Percentiles rank a stretch among this genome's conserved stretches.
phyloP scores from a whole-genome alignment of 2,113 vertebrate species.

The Cacatua alba region DNA sequence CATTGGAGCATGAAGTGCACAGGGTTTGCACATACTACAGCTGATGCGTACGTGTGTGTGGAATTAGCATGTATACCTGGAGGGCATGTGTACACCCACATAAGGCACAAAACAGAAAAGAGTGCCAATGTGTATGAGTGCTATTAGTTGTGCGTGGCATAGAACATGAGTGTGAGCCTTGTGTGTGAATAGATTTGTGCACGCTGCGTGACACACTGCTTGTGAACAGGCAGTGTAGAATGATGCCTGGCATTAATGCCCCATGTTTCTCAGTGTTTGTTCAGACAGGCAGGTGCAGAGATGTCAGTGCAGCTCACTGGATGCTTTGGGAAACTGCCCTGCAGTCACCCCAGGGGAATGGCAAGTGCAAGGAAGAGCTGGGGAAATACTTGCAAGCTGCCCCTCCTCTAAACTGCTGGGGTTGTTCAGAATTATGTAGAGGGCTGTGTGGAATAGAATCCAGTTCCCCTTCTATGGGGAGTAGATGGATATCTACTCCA shows the following conservation, averaged over 20 bases:
- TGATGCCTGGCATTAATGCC: too few species aligned
- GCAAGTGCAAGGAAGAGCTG: not conserved
- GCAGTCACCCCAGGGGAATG: not conserved
- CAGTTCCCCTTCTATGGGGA: not conserved
- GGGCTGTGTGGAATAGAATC: not conserved
- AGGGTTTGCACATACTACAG: not conserved
- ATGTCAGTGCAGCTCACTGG: not conserved
- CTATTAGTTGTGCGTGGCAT: not conserved
- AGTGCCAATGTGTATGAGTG: not conserved
- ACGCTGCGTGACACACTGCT: fast-evolving
- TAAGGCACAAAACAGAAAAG: not conserved
- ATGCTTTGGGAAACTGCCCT: not conserved
- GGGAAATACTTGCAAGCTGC: not conserved
- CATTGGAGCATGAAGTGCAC: not conserved
- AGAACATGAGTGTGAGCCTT: not conserved
- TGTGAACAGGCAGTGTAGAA: not conserved
- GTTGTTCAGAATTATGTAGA: not conserved
- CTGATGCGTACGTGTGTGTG: not conserved
- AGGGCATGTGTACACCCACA: not conserved
- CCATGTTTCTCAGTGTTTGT: not conserved
- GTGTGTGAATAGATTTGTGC: not conserved
- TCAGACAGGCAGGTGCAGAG: not conserved
- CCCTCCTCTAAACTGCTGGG: not conserved
- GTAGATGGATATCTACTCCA: not conserved
- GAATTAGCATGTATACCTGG: not conserved